phyloP scores from a whole-genome alignment of 2,113 vertebrate genomes.

The Odobenus rosmarus region DNA sequence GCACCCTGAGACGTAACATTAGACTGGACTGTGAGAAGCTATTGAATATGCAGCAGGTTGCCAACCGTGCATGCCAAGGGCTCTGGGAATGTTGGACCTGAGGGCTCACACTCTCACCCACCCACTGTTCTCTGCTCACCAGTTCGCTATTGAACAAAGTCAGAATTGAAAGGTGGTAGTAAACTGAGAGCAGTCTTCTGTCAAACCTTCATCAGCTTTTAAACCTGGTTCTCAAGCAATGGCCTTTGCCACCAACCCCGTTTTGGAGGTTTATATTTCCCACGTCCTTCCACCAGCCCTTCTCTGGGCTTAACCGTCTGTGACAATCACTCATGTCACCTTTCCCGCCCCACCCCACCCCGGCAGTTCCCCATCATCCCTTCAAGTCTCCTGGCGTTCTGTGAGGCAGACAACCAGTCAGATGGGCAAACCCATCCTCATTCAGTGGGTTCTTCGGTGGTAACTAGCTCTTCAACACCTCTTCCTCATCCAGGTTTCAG shows the following conservation, averaged over 20 bases:
- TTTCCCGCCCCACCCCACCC: rapidly evolving
- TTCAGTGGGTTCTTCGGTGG: rapidly evolving
- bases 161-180: no score
- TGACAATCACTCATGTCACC: no score
- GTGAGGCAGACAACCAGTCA: rapidly evolving
- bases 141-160: rapidly evolving
- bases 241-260: neutral
- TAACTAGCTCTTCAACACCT: neutral
- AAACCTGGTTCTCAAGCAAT: neutral
- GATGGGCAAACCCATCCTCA: neutral
- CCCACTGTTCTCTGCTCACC: neutral
- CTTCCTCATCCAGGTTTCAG: no score
- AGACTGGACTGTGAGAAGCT: neutral
- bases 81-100: rapidly evolving
- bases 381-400: no score
- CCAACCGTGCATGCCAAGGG: neutral
- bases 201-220: neutral
- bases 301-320: neutral
- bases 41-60: neutral
- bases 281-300: neutral
- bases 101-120: rapidly evolving
- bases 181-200: no score
- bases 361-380: no score
- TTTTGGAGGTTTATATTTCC: neutral
- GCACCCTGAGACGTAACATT: neutral